Evolutionary conservation across 2,797 vertebrate species (phyloP), one percentile per base, ranked within the genome.

Genomic region (Syncerus caffer): DNA sequence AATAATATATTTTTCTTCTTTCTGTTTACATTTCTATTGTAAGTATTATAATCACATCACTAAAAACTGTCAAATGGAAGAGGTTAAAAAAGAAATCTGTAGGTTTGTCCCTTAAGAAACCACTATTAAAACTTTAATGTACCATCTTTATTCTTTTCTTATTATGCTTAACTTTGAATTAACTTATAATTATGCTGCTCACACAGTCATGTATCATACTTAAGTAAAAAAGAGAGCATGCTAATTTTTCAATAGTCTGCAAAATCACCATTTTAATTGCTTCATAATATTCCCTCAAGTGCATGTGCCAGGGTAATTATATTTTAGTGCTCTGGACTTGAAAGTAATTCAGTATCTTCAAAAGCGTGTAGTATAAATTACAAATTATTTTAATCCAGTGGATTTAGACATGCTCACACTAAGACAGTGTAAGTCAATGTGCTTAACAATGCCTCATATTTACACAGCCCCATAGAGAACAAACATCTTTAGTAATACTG

Each of bases 241-340:
- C 90, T 96, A 86, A 97, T 97, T 97, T 98, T 97, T 95, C 89
- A 98, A 12, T 87, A 94, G 90, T 96, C 93, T 97, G 80, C 90
- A 96, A 96, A 98, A 95, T 97, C 97, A 97, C 95, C 92, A 92
- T 94, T 96, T 98, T 97, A 98, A 98, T 98, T 97, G 97, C 90
- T 97, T 97, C 71, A 96, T 96, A 97, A 97, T 98, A 97, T 95
- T 98, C 95, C 90, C 92, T 97, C 96, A 96, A 97, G 86, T 96
- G 27, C 91, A 62, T 85, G 91, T 97, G 91, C 95, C 83, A 79
- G 86, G 34, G 67, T 97, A 96, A 98, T 98, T 96, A 95, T 95
- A 92, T 96, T 97, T 98, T 93, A 97, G 93, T 94, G 94, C 76
- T 95, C 23, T 96, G 94, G 84, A 97, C 85, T 96, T 91, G 93